A percentile compares a stretch with the other conserved stretches of the same genome.
phyloP scores from a whole-genome alignment of 2,113 vertebrate species.

The Alethe castanea region DNA sequence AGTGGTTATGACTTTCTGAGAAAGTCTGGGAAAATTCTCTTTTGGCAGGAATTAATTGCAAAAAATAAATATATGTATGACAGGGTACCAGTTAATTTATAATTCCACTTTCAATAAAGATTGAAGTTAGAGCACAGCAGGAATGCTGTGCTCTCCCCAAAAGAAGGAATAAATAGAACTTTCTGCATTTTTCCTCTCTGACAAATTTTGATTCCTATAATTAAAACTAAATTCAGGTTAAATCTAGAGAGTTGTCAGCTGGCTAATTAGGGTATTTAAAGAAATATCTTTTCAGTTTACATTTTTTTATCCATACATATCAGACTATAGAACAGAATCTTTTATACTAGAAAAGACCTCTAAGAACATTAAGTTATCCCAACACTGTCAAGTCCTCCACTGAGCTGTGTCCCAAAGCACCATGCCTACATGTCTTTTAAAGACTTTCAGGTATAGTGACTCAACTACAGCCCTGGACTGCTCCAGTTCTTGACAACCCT shows the following conservation, averaged over 20 bases:
- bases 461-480: background rate
- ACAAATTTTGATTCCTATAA: background rate
- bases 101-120: background rate
- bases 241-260: background rate
- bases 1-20: background rate
- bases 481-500: background rate
- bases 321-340: background rate
- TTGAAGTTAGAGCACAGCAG: background rate
- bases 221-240: background rate
- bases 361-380: background rate
- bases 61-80: background rate
- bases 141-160: background rate
- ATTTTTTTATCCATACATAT: background rate
- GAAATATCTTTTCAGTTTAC: background rate
- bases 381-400: background rate
- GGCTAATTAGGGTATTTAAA: background rate
- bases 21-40: background rate
- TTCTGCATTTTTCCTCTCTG: background rate
- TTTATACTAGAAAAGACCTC: background rate
- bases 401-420: background rate
- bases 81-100: background rate
- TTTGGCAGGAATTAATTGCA: background rate
- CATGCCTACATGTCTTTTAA: fast-evolving
- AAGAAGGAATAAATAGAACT: background rate
- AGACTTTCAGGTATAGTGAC: background rate